Evolutionary conservation across 2,113 vertebrate genomes (phyloP).

Genomic region (Xiphophorus hellerii): DNA sequence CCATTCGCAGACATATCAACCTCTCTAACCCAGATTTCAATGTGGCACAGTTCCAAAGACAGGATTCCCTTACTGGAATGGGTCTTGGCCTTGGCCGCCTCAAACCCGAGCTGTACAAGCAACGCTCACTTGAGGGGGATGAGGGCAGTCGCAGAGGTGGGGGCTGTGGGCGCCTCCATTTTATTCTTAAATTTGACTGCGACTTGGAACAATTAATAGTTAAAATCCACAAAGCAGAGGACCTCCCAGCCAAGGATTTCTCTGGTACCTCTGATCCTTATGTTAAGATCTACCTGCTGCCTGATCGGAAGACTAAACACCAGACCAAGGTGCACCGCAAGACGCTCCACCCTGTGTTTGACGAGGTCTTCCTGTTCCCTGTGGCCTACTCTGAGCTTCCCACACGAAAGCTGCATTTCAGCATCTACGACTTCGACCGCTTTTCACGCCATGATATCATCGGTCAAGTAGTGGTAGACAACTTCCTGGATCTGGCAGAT

Average conservation of each 20-base stretch:
- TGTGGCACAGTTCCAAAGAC: slow-evolving; percentile 95
- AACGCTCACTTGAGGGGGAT: slow-evolving; percentile 92
- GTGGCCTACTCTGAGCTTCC: slow-evolving; percentile 95
- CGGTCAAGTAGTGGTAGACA: slow-evolving; percentile 97
- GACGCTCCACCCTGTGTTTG: slow-evolving; percentile 96
- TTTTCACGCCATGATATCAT: slow-evolving; percentile 98
- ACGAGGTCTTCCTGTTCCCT: slow-evolving; percentile 98
- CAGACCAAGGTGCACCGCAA: slow-evolving; percentile 99
- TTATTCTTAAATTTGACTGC: slow-evolving; percentile 96
- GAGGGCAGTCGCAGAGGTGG: slow-evolving; percentile 84
- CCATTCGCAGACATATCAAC: slow-evolving; percentile 94
- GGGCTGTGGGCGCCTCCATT: slow-evolving; percentile 91
- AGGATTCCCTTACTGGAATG: slow-evolving; percentile 93
- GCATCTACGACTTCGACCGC: slow-evolving; percentile 97
- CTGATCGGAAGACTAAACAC: slow-evolving; percentile 97
- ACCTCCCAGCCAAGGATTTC: slow-evolving; percentile 97
- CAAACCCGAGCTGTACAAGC: slow-evolving; percentile 97
- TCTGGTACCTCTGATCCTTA: slow-evolving; percentile 98
- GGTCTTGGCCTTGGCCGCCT: slow-evolving; percentile 89
- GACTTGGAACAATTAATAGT: slow-evolving; percentile 97
- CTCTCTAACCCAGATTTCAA: slow-evolving; percentile 98
- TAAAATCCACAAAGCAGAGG: slow-evolving; percentile 96
- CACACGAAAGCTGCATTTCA: slow-evolving; percentile 96
- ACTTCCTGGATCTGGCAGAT: slow-evolving; percentile 97
- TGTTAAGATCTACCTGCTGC: slow-evolving; percentile 97